A percentile compares a stretch with the other conserved stretches of the same genome.
Evolutionary conservation across 2,797 vertebrate genomes (phyloP).

Genomic region (Ispidina picta): DNA sequence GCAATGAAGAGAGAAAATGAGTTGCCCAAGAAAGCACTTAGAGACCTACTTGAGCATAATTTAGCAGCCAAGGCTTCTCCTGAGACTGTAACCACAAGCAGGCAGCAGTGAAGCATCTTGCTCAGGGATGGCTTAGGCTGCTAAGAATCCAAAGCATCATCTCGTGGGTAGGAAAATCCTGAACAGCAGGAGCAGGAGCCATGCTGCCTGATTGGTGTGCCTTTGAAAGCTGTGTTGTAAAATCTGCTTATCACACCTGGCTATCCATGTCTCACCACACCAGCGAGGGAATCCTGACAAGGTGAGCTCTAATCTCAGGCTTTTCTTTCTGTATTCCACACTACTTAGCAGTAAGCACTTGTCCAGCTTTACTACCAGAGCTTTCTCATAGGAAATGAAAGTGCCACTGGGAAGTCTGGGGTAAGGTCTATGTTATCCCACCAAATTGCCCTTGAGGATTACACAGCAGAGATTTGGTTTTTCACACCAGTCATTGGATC

Average conservation of each 20-base stretch:
- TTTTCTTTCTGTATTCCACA: not conserved
- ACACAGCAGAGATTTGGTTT: not conserved
- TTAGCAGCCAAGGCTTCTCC: not conserved
- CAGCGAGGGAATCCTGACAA: not conserved
- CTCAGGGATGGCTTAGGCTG: not conserved
- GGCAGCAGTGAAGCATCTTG: not conserved
- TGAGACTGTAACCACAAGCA: not conserved
- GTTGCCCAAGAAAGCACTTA: not conserved
- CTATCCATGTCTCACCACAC: not conserved
- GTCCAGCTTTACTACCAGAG: not conserved
- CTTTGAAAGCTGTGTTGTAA: not conserved
- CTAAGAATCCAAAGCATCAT: not conserved
- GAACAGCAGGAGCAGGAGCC: not conserved
- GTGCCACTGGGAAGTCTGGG: not conserved
- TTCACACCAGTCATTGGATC: not conserved
- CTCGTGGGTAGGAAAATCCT: not conserved
- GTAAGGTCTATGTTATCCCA: not conserved
- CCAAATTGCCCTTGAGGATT: not conserved
- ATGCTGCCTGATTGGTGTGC: not conserved
- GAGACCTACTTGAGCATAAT: not conserved
- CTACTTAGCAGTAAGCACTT: not conserved
- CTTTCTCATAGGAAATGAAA: not conserved
- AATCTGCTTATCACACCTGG: not conserved
- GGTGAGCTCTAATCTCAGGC: accelerated
- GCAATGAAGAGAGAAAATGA: not conserved